phyloP scores from a whole-genome alignment of 2,113 vertebrate species.

The Paraplagusia blochii region DNA sequence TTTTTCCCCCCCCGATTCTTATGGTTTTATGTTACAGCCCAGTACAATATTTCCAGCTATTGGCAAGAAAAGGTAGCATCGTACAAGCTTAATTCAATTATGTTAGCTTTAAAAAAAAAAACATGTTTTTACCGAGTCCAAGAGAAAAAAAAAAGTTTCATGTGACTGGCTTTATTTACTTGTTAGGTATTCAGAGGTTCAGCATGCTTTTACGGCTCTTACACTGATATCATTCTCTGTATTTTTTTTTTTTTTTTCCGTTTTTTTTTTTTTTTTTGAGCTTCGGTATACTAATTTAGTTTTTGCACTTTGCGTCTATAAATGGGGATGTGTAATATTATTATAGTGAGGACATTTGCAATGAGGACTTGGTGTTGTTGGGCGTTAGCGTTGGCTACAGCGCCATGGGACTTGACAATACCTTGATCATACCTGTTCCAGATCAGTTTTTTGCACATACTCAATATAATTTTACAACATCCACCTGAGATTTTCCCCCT shows the following conservation, averaged over 20 bases:
- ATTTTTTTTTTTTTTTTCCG: constrained; percentile 48
- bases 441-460: constrained; percentile 65
- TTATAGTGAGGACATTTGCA: constrained; percentile 74
- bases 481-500: constrained; percentile 26
- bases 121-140: constrained; percentile 79
- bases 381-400: constrained; percentile 52
- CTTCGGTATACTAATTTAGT: constrained; percentile 88
- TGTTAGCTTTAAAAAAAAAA: constrained; percentile 88
- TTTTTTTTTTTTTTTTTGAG: constrained; percentile 70
- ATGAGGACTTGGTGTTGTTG: constrained; percentile 58
- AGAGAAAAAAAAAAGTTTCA: constrained; percentile 64
- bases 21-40: constrained; percentile 73
- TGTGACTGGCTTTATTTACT: constrained; percentile 94
- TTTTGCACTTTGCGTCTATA: constrained; percentile 98
- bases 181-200: constrained; percentile 89
- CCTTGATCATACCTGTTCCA: constrained; percentile 63
- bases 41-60: constrained; percentile 90
- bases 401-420: constrained; percentile 59
- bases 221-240: constrained; percentile 78
- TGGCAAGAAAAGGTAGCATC: constrained; percentile 89
- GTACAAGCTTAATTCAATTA: constrained; percentile 91
- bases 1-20: constrained; percentile 58
- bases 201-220: constrained; percentile 93
- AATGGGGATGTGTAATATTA: constrained; percentile 94
- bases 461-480: constrained; percentile 40